phyloP scores from a whole-genome alignment of 2,797 vertebrate species.

The Gymnothorax reevesii region DNA sequence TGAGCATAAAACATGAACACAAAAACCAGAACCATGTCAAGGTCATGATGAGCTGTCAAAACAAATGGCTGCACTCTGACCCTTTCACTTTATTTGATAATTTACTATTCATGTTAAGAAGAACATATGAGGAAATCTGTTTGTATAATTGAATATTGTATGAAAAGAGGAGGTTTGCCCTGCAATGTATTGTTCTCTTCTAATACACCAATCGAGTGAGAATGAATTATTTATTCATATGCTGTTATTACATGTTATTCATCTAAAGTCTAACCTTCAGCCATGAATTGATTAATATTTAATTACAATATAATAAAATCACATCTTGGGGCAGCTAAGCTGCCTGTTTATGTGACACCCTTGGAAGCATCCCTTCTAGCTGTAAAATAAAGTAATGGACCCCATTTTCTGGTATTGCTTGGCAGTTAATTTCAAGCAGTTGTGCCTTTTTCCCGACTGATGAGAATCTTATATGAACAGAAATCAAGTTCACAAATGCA shows the following conservation, averaged over 20 bases:
- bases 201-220: background rate
- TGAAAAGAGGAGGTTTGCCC: too few relatives aligned
- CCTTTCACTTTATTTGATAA: background rate
- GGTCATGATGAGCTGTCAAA: background rate
- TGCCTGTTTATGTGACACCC: background rate
- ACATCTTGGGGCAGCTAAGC: background rate
- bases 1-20: too few relatives aligned
- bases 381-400: background rate
- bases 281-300: background rate
- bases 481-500: background rate
- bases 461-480: background rate
- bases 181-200: background rate
- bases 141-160: background rate
- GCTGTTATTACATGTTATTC: background rate
- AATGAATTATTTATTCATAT: background rate
- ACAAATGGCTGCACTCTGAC: background rate
- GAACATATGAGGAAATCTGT: background rate
- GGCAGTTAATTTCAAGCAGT: background rate
- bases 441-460: background rate
- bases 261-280: background rate
- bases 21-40: too few relatives aligned
- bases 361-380: background rate
- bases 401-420: background rate
- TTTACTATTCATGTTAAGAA: background rate
- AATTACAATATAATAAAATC: background rate